Evolutionary conservation across 2,888 invertebrate species (phyloP), one percentile per base, ranked within the genome.

Genomic region (Eristalis tenax): DNA sequence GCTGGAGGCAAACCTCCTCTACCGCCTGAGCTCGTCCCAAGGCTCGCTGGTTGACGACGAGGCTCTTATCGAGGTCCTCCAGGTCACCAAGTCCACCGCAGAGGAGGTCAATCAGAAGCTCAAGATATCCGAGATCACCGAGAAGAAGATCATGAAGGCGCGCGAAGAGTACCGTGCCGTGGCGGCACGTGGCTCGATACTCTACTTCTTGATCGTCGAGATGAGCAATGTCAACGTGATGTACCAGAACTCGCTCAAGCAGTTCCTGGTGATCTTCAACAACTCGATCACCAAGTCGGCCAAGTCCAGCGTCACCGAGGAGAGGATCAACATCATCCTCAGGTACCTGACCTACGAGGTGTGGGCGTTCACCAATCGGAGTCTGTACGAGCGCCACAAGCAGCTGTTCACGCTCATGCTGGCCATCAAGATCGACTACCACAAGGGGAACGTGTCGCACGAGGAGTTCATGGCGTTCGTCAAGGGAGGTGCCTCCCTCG

Each of bases 11-110:
- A 99, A 98, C 92, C 94, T 99, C 69, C 94, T 99, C 15, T 96
- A 96, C 90, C 95, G 98, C n/a, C 94, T 99, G 73, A 98, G 98
- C 68, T 98, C 98, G 2, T 98, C 98, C 0, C 96, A 97, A 93
- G 99, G 98, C 0, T 98, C 98, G 0, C 93, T 99, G 79, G 99
- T 99, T 0, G 99, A 99, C 90, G 99, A 99, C 90, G 99, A 99
- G 93, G 98, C 98, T 18, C 94, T 99, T 15, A 98, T 99, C 90
- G 96, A 96, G 89, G 98, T 98, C 1, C 93, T 98, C 18, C 96
- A 97, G 91, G 96, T 97, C 83, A 97, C 97, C 0, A 97, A 97
- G 93, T 95, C 96, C 0, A 98, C 98, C 0, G 97, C 99, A 0
- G 98, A 98, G 93, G 98, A 99, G 92, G 99, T 99, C 0, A 98